Base-by-base conservation (phyloP, 2,888 invertebrate genomes). In the Apodemia duryi region DNA sequence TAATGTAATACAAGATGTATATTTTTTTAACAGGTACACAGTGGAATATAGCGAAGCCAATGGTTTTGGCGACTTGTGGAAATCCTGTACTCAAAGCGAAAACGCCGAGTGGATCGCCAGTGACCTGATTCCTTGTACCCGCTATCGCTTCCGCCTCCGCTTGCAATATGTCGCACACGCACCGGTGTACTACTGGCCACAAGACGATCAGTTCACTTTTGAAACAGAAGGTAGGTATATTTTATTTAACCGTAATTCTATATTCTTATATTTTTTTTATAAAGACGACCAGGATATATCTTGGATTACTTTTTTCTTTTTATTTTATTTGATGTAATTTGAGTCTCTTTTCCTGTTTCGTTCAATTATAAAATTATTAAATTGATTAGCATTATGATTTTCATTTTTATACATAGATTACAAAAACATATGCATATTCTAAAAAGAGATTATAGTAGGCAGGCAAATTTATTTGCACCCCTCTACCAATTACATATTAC, bases 81-180 rank as follows among this genome's bases (percentile, higher is more conserved):
- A 71, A 51, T 52, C 75, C 0, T 86, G 87, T 69, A 67, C 63
- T 9, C 64, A 63, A 57, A 74, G 72, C 32, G 79, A 73, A 11
- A 74, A 73, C 49, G 82, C 78, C 21, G 79, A 81, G 67, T 91
- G 88, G 87, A 66, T 70, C 1, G 90, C 91, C 1, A 75, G 70
- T 11, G 79, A 93, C 28, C 85, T 98, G 62, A 92, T 93, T 66
- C 96, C 98, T 0, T 95, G 95, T 75, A 95, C 96, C 0, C 93
- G 94, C 67, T 98, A 98, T 79, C 94, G 94, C 70, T 96, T 98
- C 83, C 93, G 95, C 57, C 83, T 98, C 13, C 86, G 87, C 65
- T 75, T 94, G 73, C 91, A 88, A 66, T 98, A 97, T 80, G 91
- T 93, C n/a, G 84, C 88, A 62, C 84, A 92, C 70, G 85, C 92